These are phyloP conservation scores for Diaprepes abbreviatus DNA, from an alignment of 2,888 invertebrate genomes.

Conservation along the genomic window DNA sequence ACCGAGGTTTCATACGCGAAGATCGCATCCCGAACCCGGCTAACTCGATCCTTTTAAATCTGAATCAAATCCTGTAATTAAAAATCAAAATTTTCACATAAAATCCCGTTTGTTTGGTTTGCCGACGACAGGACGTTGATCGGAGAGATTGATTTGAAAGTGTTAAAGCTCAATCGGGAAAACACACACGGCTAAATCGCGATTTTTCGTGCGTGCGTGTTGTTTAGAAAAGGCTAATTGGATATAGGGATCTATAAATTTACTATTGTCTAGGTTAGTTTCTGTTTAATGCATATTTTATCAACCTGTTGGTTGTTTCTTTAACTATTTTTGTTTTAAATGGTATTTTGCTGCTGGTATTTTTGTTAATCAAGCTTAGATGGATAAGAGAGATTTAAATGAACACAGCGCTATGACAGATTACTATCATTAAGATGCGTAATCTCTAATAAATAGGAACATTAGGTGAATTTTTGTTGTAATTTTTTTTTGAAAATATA, in stretches of 20 bases:
- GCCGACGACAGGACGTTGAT: constrained; percentile 15
- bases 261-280: constrained; percentile 48
- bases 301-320: constrained; percentile 39
- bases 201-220: constrained; percentile 24
- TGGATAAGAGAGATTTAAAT: too few species aligned
- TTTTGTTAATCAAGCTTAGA: too few species aligned
- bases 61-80: too few species aligned
- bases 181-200: not conserved
- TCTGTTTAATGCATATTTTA: constrained; percentile 37
- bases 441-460: too few species aligned
- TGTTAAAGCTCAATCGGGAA: not conserved
- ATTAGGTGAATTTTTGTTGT: too few species aligned
- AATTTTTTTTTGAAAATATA: too few species aligned
- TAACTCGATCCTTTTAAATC: constrained; percentile 12
- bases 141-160: not conserved
- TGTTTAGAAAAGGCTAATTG: constrained; percentile 22
- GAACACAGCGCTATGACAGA: too few species aligned
- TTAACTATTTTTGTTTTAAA: not conserved
- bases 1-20: constrained; percentile 7
- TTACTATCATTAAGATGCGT: too few species aligned
- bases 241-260: constrained; percentile 42
- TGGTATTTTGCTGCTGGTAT: constrained; percentile 10
- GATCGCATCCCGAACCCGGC: constrained; percentile 5
- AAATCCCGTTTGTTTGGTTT: not conserved
- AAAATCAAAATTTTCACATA: constrained; percentile 15